Evolutionary conservation across 2,113 vertebrate species (phyloP), one percentile per base, ranked within the genome.

Genomic region (Actenoides hombroni): DNA sequence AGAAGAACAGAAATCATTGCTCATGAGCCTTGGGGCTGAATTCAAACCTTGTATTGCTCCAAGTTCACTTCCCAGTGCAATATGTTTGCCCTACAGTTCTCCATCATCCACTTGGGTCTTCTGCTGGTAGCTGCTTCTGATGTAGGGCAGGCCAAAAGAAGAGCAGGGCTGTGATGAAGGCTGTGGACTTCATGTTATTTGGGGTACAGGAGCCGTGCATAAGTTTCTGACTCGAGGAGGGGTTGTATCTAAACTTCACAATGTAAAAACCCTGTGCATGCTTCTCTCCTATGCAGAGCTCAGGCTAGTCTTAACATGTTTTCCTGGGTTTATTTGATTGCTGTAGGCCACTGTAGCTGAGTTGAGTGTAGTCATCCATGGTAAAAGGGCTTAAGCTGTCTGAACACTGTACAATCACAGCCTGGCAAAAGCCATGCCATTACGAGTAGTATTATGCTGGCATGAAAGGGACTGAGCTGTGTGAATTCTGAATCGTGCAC

Each of bases 311-410:
- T 68, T 74, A 39, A 74, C 88, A 91, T 73, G 74, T 94, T 79
- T 82, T 87, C 57, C 86, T 7, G 33, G 81, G 79, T 75, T 88
- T 56, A 59, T 92, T 83, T 91, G 65, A 31, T 40, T 79, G 57
- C 85, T 90, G 78, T 24, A 60, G 89, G 90, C 39, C 39, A 76
- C 84, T 82, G 80, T 77, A 53, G 77, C 74, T 11, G 70, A 77
- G 59, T 31, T 69, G 63, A 76, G 74, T 46, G 70, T 80, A 93
- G 88, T 94, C 88, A 95, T 54, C 64, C n/a, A 1, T 73, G 19
- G 40, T 76, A 54, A 94, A 93, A 90, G 48, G 67, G 85, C 79
- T 96, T 87, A 92, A 93, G 44, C 67, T 88, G 49, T 90, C 54
- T 10, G 10, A 69, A 74, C 44, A 20, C 56, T 63, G 46, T 29